Base-by-base conservation (phyloP, 2,888 invertebrate genomes). In the Zygaena filipendulae region DNA sequence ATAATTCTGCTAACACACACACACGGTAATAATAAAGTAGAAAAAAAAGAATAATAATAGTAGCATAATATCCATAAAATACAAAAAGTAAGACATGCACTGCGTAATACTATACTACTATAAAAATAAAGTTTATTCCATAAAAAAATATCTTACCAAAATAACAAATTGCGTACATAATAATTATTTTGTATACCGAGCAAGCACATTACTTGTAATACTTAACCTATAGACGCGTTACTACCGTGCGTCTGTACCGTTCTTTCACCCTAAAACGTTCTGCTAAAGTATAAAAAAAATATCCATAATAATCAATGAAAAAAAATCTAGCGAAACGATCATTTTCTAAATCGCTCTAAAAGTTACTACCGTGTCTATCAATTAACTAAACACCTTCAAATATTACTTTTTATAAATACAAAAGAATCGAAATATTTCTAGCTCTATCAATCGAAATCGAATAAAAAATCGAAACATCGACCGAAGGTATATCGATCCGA, bases 1-100 rank as follows among this genome's bases (percentile, higher is more conserved):
- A 74, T 77, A 79, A 74, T 77, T 77, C 63, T 61, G 60, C 74
- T 75, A 74, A 77, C 77, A 63, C 74, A 71, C 71, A 75, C 79
- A 77, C 77, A 72, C 75, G 53, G 62, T 69, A 74, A 62, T 69
- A 74, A 62, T 69, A 57, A 56, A 70, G 47, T 63, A 64, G 66
- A 67, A 67, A 61, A 66, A 16, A n/a, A n/a, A 16, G 7, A 6
- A 16, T 4, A 4, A 67, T 53, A 67, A 58, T 57, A 60, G 61
- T 70, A 72, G 70, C 68, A 57, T 64, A 64, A 69, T 72, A 70
- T 60, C 66, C 51, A 71, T 72, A 70, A 70, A 63, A 61, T 63
- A 66, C 56, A 54, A 59, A 59, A 47, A 60, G 61, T 64, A 71
- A 77, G 66, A 70, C 79, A 79, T 79, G 79, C 79, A 79, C 75